These are phyloP conservation scores for Spea bombifrons DNA, from an alignment of 2,113 vertebrate species.

Conservation along the genomic window DNA sequence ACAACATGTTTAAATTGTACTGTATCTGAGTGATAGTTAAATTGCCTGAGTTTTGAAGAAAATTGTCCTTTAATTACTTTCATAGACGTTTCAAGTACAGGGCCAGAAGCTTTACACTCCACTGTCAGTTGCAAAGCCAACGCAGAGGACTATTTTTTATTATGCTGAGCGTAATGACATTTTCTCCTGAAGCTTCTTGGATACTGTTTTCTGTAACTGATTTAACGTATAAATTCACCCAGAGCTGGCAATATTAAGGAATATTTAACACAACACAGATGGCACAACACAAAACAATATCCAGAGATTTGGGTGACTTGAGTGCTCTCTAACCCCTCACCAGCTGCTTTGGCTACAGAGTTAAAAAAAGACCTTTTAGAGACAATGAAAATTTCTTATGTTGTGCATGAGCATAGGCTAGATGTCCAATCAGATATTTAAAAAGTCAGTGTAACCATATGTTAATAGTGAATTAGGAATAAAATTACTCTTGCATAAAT, in stretches of 20 bases:
- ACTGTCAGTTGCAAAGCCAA: conserved; percentile 51
- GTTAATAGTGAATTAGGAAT: conserved; percentile 50
- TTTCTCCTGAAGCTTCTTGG: conserved; percentile 60
- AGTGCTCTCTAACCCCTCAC: conserved; percentile 65
- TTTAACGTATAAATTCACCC: conserved; percentile 77
- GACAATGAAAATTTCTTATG: conserved; percentile 65
- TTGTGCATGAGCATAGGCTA: conserved; percentile 62
- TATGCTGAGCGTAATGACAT: conserved; percentile 55
- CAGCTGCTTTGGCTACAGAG: conserved; percentile 74
- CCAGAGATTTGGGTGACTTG: conserved; percentile 70
- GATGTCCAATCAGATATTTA: conserved; percentile 60
- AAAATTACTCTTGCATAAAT: background rate
- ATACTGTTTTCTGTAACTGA: conserved; percentile 60
- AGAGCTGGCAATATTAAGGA: conserved; percentile 74
- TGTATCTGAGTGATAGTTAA: no score
- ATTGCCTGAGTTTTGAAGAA: conserved; percentile 14
- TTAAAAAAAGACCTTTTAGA: conserved; percentile 73
- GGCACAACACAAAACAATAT: conserved; percentile 71
- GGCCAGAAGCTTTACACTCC: conserved; percentile 48
- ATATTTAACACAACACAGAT: conserved; percentile 79
- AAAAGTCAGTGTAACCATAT: conserved; percentile 65
- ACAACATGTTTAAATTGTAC: no score
- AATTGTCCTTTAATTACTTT: conserved; percentile 38
- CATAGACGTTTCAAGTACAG: conserved; percentile 33
- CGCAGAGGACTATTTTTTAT: conserved; percentile 64